Conservation (phyloP, 2,888 invertebrate species). For the Ecliptopera silaceata region DNA sequence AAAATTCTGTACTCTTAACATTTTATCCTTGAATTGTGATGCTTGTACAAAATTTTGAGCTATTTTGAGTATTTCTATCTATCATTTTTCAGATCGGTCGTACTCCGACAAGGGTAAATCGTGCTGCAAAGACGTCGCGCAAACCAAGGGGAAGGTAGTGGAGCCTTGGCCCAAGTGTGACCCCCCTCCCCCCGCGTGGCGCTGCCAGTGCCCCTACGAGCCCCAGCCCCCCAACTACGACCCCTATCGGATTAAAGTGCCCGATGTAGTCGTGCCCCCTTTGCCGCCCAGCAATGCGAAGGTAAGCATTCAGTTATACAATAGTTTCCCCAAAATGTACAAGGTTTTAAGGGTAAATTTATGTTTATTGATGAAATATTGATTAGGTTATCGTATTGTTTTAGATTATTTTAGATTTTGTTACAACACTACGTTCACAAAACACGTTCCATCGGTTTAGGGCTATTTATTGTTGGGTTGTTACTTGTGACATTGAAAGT, state of each 20-base stretch:
- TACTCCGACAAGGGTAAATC: conserved; percentile 50
- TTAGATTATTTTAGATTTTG: not conserved
- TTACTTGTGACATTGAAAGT: conserved; percentile 46
- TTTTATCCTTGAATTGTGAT: no score
- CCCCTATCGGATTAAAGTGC: conserved; percentile 71
- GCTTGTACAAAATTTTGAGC: not conserved
- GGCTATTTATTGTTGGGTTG: not conserved
- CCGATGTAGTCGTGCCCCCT: conserved; percentile 67
- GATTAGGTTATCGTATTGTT: no score
- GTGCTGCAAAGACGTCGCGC: conserved; percentile 56
- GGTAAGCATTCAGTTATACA: conserved; percentile 46
- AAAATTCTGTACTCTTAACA: no score
- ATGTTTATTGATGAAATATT: not conserved
- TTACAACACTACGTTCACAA: not conserved
- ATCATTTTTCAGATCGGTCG: conserved; percentile 44
- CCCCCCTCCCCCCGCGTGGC: conserved; percentile 55
- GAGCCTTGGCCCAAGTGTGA: conserved; percentile 65
- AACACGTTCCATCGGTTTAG: not conserved
- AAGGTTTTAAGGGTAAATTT: no score
- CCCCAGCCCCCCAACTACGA: conserved; percentile 69
- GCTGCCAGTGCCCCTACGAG: conserved; percentile 54
- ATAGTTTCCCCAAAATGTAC: not conserved
- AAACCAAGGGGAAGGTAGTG: conserved; percentile 56
- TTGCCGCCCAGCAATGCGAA: conserved; percentile 66
- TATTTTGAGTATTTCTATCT: no score